Evolutionary conservation across 1,140 invertebrate genomes (phyloP).

Genomic region (Ceratina australensis): DNA sequence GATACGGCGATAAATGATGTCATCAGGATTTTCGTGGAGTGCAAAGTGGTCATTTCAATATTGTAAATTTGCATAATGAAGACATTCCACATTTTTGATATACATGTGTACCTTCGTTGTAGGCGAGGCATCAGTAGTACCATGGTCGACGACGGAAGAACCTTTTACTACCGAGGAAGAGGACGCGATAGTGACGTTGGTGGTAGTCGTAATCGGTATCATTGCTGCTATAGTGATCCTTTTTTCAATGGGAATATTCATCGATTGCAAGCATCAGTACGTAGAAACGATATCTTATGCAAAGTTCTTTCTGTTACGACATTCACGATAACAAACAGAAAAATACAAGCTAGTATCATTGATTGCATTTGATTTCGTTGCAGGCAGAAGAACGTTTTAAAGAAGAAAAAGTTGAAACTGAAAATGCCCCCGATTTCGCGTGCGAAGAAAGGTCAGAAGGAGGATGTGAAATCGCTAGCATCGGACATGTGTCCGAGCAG

Average conservation of each 20-base stretch:
- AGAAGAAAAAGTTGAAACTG: conserved; percentile 61
- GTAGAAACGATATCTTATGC: conserved; percentile 44
- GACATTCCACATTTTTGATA: no score
- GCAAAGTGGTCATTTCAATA: no score
- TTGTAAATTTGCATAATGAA: no score
- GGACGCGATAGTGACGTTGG: conserved; percentile 78
- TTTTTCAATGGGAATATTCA: conserved; percentile 82
- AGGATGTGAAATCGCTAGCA: conserved; percentile 64
- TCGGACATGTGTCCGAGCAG: conserved; percentile 69
- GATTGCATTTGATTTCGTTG: conserved; percentile 21
- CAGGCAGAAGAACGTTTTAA: conserved; percentile 50
- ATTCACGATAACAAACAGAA: no score
- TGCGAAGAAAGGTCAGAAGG: conserved; percentile 27
- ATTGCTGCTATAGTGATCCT: conserved; percentile 80
- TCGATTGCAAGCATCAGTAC: conserved; percentile 80
- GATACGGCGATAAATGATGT: no score
- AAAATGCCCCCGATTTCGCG: conserved; percentile 63
- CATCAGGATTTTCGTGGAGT: no score
- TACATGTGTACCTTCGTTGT: conserved; percentile 17
- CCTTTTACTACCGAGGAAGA: conserved; percentile 68
- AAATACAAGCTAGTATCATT: no score
- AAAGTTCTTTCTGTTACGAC: no score
- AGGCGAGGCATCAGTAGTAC: conserved; percentile 33
- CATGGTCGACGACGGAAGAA: conserved; percentile 61
- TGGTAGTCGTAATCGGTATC: conserved; percentile 80